phyloP scores from a whole-genome alignment of 2,113 vertebrate genomes.

The Rhinolophus ferrumequinum region DNA sequence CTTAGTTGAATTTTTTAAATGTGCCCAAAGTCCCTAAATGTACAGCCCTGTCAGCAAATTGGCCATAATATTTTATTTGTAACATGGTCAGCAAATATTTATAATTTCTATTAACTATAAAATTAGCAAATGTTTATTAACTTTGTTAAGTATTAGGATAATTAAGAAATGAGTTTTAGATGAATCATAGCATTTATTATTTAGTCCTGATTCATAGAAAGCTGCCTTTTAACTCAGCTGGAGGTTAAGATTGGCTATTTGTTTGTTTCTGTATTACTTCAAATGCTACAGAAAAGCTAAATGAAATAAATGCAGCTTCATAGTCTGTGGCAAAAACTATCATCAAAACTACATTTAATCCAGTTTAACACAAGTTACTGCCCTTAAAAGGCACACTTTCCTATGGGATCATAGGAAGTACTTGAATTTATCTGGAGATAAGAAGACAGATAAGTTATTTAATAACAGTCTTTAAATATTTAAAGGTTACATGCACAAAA shows the following conservation, averaged over 20 bases:
- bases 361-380: neutral
- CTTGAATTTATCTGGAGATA: constrained; percentile 34
- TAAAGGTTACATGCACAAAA: constrained; percentile 9
- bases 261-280: constrained; percentile 26
- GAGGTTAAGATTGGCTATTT: constrained; percentile 21
- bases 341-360: neutral
- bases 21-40: neutral
- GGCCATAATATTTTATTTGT: constrained; percentile 41
- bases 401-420: neutral
- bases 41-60: constrained; percentile 2
- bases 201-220: constrained; percentile 5
- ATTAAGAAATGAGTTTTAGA: neutral
- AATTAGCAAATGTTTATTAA: constrained; percentile 27
- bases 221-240: neutral
- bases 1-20: neutral
- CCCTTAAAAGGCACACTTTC: neutral
- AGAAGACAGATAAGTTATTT: constrained; percentile 11
- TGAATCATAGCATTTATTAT: neutral
- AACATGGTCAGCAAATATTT: constrained; percentile 34
- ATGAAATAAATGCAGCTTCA: constrained; percentile 27
- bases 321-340: neutral
- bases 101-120: neutral
- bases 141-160: constrained; percentile 41
- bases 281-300: neutral
- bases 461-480: constrained; percentile 26